Conservation (phyloP, 2,888 invertebrate genomes). For the Platycheirus rosarum region DNA sequence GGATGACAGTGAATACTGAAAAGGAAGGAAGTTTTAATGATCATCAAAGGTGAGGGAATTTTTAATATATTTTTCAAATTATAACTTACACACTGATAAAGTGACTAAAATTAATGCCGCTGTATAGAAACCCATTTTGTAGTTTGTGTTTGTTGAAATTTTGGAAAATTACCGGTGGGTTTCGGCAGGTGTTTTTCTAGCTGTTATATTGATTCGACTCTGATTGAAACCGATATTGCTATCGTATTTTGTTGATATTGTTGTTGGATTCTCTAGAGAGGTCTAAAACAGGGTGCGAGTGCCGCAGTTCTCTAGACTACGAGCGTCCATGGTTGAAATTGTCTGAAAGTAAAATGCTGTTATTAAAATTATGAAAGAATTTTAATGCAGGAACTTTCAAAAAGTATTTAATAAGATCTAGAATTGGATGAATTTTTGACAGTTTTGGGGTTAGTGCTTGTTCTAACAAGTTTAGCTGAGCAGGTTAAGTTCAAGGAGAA, state of each 20-base stretch:
- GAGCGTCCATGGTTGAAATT: slow-evolving; percentile 36
- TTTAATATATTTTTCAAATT: neutral
- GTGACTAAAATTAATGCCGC: slow-evolving; percentile 34
- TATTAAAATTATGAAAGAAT: no score
- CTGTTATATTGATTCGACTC: neutral
- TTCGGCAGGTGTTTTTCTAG: slow-evolving; percentile 1
- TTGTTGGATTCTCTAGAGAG: slow-evolving; percentile 36
- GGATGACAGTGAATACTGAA: slow-evolving; percentile 53
- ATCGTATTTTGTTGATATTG: slow-evolving; percentile 7
- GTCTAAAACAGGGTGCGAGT: slow-evolving; percentile 31
- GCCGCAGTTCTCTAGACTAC: slow-evolving; percentile 19
- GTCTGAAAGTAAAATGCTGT: slow-evolving; percentile 30
- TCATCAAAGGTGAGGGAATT: neutral
- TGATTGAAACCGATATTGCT: neutral
- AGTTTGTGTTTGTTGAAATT: neutral
- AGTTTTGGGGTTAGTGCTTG: no score
- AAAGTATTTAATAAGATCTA: no score
- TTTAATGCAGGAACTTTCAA: no score
- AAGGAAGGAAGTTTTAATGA: neutral
- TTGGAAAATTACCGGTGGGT: neutral
- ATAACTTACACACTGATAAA: slow-evolving; percentile 59
- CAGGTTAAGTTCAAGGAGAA: no score
- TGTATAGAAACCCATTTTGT: slow-evolving; percentile 51
- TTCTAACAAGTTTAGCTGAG: no score
- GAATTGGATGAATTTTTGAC: no score